Conservation (phyloP, 2,113 vertebrate genomes). For the Silurus glanis region DNA sequence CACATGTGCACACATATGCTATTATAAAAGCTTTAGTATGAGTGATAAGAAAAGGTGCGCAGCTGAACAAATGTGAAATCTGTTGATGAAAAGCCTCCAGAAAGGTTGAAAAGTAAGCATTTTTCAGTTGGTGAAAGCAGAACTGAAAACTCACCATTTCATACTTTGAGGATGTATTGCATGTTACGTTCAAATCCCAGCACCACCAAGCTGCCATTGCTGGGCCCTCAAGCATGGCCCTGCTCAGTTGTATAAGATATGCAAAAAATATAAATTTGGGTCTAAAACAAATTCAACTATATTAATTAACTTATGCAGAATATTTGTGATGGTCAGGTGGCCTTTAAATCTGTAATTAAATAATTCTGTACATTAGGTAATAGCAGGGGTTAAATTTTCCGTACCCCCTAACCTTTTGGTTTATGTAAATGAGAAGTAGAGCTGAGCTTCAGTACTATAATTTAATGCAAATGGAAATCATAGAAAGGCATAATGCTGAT, state of each 20-base stretch:
- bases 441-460: neutral
- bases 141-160: neutral
- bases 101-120: neutral
- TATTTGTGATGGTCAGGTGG: neutral
- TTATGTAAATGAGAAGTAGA: slow-evolving; percentile 1
- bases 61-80: neutral
- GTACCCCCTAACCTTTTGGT: neutral
- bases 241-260: too few species aligned
- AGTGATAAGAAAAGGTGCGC: neutral
- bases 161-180: too few species aligned
- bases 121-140: neutral
- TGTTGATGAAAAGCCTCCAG: neutral
- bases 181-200: too few species aligned
- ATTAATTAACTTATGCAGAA: neutral
- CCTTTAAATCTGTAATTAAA: neutral
- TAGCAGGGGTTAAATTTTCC: neutral
- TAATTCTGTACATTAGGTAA: neutral
- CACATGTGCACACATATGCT: neutral
- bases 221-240: too few species aligned
- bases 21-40: neutral
- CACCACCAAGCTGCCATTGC: too few species aligned
- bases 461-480: slow-evolving; percentile 15
- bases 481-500: neutral
- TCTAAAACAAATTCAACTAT: neutral
- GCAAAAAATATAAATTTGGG: too few species aligned